Percentiles rank a stretch among this genome's conserved stretches.
phyloP scores from a whole-genome alignment of 2,888 invertebrate species.

The Cheilosia urbana region DNA sequence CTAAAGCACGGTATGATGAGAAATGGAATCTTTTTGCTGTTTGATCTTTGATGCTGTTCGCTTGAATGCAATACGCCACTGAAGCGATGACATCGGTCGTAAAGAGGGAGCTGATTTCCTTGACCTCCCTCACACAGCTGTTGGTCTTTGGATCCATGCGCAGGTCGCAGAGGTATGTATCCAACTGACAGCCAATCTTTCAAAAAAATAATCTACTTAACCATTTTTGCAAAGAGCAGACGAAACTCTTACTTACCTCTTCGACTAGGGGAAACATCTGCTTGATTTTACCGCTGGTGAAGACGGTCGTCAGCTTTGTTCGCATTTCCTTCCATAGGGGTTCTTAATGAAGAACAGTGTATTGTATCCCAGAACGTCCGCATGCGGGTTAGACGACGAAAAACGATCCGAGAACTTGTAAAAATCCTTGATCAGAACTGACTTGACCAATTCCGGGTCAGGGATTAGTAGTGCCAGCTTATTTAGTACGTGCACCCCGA shows the following conservation, averaged over 20 bases:
- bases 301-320: conserved; percentile 84
- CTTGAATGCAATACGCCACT: background rate
- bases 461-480: conserved; percentile 83
- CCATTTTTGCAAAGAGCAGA: too few species aligned
- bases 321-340: conserved; percentile 84
- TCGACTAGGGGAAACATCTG: conserved; percentile 82
- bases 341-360: conserved; percentile 84
- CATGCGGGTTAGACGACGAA: conserved; percentile 78
- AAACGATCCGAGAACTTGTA: conserved; percentile 81
- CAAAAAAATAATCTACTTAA: too few species aligned
- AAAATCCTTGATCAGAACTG: conserved; percentile 84
- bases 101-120: background rate
- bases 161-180: background rate
- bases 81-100: conserved; percentile 3
- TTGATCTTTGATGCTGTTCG: background rate
- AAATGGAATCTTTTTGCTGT: too few species aligned
- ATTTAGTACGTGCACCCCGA: conserved; percentile 82
- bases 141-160: background rate
- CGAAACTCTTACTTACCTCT: conserved; percentile 77
- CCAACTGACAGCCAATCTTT: background rate
- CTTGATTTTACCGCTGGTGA: conserved; percentile 83
- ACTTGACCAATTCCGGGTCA: conserved; percentile 84
- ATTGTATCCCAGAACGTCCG: conserved; percentile 82
- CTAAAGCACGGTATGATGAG: background rate
- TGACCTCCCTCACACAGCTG: background rate